Base-by-base conservation (phyloP, 2,888 invertebrate species). In the Drosophila buzzatii region DNA sequence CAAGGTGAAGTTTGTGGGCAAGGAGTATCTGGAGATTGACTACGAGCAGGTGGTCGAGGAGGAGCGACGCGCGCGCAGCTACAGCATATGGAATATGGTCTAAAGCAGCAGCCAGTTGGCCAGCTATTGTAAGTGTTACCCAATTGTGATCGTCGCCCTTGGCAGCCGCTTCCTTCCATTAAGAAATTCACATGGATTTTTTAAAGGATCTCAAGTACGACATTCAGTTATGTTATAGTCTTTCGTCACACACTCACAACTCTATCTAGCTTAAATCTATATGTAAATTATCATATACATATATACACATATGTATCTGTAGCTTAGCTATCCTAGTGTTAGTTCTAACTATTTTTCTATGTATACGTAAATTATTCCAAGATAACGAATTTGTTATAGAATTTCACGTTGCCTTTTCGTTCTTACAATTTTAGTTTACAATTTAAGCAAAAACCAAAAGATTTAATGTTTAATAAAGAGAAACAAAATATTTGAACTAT, bases 81-180 rank as follows among this genome's bases (percentile, higher is more conserved):
- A 92, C 65, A 93, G 92, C 82, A 93, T 93, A 89, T 93, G 93
- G 93, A 92, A 92, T 80, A 90, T 92, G 89, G 92, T 91, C 66
- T 56, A 20, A 31, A 8, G 1, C 9, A 16, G 0, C 42, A 18
- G 10, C 5, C 49, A 41, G 27, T 31, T 16, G n/a, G 12, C 31
- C 33, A 53, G n/a, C 51, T 42, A 35, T 61, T 61, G 31, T 68
- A 68, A 52, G 73, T 66, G 58, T 74, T 42, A 37, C 35, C 39
- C 53, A 56, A 37, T 49, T 73, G 68, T 62, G 49, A 58, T 67
- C 62, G 70, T 73, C 73, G 64, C 55, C 85, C 57, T 51, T 31
- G 23, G 14, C 20, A 68, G 49, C 74, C 52, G 77, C 55, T 73
- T 64, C 68, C 49, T 27, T 39, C 57, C 56, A 56, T 33, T 90